These are phyloP conservation scores for Drosophila aldrichi DNA, from an alignment of 2,888 invertebrate species.

Conservation along the genomic window DNA sequence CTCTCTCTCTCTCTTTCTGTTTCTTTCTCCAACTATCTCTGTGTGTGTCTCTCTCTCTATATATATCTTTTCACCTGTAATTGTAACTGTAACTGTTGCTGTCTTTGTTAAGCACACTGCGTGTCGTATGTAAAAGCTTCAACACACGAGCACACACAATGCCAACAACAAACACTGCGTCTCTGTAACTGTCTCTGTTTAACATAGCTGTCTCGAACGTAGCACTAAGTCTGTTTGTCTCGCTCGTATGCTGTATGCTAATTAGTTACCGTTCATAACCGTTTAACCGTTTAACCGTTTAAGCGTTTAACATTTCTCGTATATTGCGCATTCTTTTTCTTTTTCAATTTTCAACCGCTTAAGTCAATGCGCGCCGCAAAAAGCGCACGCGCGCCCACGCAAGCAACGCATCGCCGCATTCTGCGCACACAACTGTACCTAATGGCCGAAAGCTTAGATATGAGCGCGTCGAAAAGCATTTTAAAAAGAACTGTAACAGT, in stretches of 20 bases:
- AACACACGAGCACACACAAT: constrained; percentile 43
- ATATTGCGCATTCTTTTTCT: constrained; percentile 59
- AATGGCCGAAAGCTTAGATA: constrained; percentile 43
- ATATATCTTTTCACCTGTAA: constrained; percentile 23
- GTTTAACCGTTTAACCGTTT: constrained; percentile 26
- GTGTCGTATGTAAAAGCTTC: constrained; percentile 60
- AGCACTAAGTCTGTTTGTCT: constrained; percentile 38
- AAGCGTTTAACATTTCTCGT: constrained; percentile 34
- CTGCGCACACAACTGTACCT: constrained; percentile 58
- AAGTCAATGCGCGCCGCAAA: constrained; percentile 67
- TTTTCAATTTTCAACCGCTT: constrained; percentile 73
- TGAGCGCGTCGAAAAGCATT: constrained; percentile 4
- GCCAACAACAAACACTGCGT: constrained; percentile 38
- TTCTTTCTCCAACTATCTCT: constrained; percentile 9
- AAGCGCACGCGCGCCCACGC: constrained; percentile 46
- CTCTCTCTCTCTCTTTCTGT: constrained; percentile 40
- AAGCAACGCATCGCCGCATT: constrained; percentile 56
- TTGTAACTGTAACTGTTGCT: constrained; percentile 41
- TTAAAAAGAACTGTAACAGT: neutral
- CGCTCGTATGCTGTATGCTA: constrained; percentile 39
- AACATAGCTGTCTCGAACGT: constrained; percentile 20
- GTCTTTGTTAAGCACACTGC: constrained; percentile 47
- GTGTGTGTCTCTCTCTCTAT: constrained; percentile 16
- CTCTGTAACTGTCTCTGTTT: constrained; percentile 52
- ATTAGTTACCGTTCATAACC: constrained; percentile 35